These are phyloP conservation scores for Myiozetetes cayanensis DNA, from an alignment of 2,113 vertebrate species.

Conservation along the genomic window DNA sequence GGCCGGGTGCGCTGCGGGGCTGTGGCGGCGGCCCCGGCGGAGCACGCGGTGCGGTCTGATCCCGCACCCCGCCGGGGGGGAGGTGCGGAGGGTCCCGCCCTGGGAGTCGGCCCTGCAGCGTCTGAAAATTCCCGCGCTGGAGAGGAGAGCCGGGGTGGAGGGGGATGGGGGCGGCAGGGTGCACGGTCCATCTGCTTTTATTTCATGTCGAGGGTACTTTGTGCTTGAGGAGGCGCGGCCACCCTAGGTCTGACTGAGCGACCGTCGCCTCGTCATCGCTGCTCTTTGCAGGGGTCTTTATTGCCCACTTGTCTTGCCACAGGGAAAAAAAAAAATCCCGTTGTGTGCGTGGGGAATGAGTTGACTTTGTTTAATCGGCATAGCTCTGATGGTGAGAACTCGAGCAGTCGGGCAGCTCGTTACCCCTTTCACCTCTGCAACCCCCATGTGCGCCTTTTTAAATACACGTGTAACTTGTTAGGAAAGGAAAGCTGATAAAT, in stretches of 20 bases:
- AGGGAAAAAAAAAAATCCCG: accelerated
- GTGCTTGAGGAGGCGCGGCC: accelerated
- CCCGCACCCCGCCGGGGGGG: accelerated
- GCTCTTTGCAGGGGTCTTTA: accelerated
- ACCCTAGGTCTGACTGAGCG: accelerated
- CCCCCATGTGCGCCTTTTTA: accelerated
- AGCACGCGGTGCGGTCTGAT: accelerated
- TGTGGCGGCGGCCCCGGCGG: no score
- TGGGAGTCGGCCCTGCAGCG: background rate
- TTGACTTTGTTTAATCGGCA: background rate
- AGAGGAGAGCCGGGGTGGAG: background rate
- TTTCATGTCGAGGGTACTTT: background rate
- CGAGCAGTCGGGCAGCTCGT: accelerated
- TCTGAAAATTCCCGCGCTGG: background rate
- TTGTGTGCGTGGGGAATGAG: background rate
- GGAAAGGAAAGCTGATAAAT: background rate
- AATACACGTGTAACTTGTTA: background rate
- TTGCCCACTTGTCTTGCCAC: accelerated
- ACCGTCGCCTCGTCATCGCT: accelerated
- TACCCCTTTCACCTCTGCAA: accelerated
- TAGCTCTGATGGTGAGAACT: accelerated
- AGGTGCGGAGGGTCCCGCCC: background rate
- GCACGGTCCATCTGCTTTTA: accelerated
- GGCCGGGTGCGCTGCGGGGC: background rate
- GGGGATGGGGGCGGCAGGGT: background rate